These are phyloP conservation scores for Timema cristinae DNA, from an alignment of 2,888 invertebrate species.

Conservation along the genomic window DNA sequence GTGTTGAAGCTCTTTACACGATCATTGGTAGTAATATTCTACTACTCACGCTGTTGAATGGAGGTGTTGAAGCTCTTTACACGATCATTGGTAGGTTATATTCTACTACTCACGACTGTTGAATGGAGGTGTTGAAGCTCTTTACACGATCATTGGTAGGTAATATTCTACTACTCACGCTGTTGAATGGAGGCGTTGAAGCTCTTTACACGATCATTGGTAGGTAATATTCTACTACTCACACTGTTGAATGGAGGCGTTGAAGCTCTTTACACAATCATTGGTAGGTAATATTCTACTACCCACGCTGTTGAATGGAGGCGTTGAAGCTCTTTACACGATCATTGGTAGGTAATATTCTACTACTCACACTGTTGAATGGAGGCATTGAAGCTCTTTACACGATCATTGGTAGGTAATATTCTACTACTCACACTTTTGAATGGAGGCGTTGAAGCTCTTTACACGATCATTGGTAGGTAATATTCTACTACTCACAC, in stretches of 20 bases:
- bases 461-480: conserved; percentile 52
- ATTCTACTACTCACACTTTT: no score
- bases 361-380: no score
- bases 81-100: conserved; percentile 47
- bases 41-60: conserved; percentile 68
- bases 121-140: conserved; percentile 81
- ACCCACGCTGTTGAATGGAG: conserved; percentile 70
- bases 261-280: conserved; percentile 68
- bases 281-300: conserved; percentile 4
- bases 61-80: conserved; percentile 74
- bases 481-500: no score
- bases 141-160: conserved; percentile 52
- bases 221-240: no score
- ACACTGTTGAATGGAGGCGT: conserved; percentile 75
- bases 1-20: conserved; percentile 74
- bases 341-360: conserved; percentile 39
- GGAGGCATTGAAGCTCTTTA: conserved; percentile 78
- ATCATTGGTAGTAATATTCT: conserved; percentile 40
- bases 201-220: conserved; percentile 59
- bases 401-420: conserved; percentile 47
- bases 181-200: conserved; percentile 79
- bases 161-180: no score
- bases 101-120: no score
- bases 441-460: conserved; percentile 81
- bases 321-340: conserved; percentile 74